Conservation (phyloP, 2,888 invertebrate genomes). For the Cataglyphis albicans region DNA sequence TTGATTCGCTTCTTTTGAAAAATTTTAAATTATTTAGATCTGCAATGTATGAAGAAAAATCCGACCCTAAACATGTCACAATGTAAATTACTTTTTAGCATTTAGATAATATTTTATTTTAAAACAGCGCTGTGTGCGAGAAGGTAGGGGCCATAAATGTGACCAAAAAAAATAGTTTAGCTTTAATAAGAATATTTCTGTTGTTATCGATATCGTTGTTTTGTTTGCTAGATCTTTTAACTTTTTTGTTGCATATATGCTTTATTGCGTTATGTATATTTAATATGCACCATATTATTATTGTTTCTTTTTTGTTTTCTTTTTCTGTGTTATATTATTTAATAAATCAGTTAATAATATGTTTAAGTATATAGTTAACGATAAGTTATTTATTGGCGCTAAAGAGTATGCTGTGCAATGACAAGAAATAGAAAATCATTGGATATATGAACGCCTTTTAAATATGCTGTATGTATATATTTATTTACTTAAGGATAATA, state of each 20-base stretch:
- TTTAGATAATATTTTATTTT: conserved; percentile 49
- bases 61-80: background rate
- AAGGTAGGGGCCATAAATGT: conserved; percentile 41
- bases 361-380: background rate
- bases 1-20: background rate
- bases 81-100: background rate
- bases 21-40: conserved; percentile 8
- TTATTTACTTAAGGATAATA: background rate
- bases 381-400: conserved; percentile 23
- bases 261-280: conserved; percentile 5
- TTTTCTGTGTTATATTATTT: conserved; percentile 24
- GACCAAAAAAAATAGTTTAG: conserved; percentile 44
- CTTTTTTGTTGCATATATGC: conserved; percentile 20
- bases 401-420: background rate
- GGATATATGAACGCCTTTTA: conserved; percentile 17
- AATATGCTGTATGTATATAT: background rate
- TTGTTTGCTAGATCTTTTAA: conserved; percentile 35
- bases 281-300: background rate
- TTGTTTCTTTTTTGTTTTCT: background rate
- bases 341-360: background rate
- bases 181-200: conserved; percentile 26
- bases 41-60: background rate
- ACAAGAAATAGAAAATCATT: conserved; percentile 22
- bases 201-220: conserved; percentile 33
- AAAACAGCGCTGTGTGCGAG: background rate